Conservation (phyloP, 2,797 vertebrate species). For the Rhabdomys pumilio region DNA sequence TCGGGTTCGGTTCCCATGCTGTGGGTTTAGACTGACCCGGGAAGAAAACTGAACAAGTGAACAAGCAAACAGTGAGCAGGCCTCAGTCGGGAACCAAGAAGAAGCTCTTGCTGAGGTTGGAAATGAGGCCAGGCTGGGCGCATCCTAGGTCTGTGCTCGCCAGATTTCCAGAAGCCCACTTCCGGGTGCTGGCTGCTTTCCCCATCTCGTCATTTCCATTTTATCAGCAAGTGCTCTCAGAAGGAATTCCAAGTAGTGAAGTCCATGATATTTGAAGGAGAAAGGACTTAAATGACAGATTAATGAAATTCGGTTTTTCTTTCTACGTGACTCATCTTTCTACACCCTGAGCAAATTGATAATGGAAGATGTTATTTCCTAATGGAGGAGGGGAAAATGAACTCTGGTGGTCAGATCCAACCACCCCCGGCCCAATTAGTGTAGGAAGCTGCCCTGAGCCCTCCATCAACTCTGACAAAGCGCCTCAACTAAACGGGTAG, state of each 20-base stretch:
- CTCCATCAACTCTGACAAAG: background rate
- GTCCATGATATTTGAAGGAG: background rate
- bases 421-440: background rate
- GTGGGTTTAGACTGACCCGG: background rate
- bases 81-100: background rate
- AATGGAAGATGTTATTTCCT: background rate
- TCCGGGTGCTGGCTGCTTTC: background rate
- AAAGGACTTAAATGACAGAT: background rate
- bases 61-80: background rate
- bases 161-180: background rate
- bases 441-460: background rate
- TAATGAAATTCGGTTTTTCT: slow-evolving; percentile 11
- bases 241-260: background rate
- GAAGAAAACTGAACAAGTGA: background rate
- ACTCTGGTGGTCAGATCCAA: background rate
- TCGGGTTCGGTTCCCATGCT: background rate
- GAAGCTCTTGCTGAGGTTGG: background rate
- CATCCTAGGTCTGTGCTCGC: background rate
- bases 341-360: slow-evolving; percentile 39
- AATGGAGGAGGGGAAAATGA: background rate
- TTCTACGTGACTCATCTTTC: background rate
- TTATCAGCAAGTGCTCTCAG: background rate
- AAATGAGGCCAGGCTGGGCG: background rate
- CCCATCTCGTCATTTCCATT: background rate
- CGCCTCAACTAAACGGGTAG: background rate